Conservation (phyloP, 2,113 vertebrate genomes). For the Diadophis punctatus region DNA sequence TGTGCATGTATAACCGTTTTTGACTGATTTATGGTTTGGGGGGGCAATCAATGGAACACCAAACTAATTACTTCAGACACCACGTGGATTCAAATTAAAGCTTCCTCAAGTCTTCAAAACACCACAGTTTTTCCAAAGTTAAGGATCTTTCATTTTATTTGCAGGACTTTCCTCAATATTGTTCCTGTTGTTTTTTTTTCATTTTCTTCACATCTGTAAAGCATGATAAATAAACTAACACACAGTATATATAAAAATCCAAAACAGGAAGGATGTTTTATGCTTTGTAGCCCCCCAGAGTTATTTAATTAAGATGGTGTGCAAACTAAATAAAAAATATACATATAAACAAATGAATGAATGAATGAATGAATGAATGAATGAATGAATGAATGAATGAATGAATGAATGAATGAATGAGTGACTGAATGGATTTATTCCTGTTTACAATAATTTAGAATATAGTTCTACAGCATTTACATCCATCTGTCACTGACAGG, state of each 20-base stretch:
- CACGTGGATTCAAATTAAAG: background rate
- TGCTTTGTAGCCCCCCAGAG: background rate
- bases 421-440: background rate
- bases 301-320: background rate
- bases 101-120: background rate
- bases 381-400: too few species aligned
- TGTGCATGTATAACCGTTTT: background rate
- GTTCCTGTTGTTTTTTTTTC: background rate
- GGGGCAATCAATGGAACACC: background rate
- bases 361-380: background rate
- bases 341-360: background rate
- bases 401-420: background rate
- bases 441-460: background rate
- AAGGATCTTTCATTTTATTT: background rate
- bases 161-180: background rate
- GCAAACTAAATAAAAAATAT: background rate
- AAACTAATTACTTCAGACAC: background rate
- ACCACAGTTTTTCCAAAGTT: background rate
- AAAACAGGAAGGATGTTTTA: background rate
- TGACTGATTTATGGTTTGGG: constrained; percentile 8
- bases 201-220: background rate
- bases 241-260: background rate
- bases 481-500: background rate
- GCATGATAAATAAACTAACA: background rate
- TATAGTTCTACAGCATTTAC: background rate